A percentile compares a stretch with the other conserved stretches of the same genome.
These are phyloP conservation scores for Oryzaephilus surinamensis DNA, from an alignment of 1,140 invertebrate species.

Conservation along the genomic window DNA sequence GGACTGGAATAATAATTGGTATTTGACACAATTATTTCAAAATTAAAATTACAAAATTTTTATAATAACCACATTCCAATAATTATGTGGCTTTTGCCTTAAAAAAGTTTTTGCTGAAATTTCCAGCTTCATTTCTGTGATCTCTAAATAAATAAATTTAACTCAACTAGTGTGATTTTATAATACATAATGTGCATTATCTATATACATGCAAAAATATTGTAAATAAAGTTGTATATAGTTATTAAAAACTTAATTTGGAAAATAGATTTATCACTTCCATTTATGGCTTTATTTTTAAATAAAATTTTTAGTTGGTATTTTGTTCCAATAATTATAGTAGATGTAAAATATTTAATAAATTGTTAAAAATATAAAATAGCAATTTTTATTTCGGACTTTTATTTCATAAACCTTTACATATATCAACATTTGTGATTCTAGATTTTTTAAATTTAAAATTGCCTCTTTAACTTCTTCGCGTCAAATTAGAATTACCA, in stretches of 20 bases:
- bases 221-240: constrained; percentile 14
- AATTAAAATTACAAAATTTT: too few species aligned
- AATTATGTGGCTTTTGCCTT: constrained; percentile 9
- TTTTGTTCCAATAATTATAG: too few species aligned
- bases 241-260: constrained; percentile 12
- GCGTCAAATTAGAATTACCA: too few species aligned
- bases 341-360: too few species aligned
- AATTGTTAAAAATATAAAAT: too few species aligned
- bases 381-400: too few species aligned
- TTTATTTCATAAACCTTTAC: too few species aligned
- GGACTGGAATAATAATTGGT: constrained; percentile 24
- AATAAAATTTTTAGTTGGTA: constrained; percentile 1
- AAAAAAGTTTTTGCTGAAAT: constrained; percentile 10
- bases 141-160: constrained; percentile 32
- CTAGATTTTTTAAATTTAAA: too few species aligned
- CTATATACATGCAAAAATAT: constrained; percentile 7
- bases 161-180: constrained; percentile 34
- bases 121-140: constrained; percentile 36
- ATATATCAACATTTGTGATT: too few species aligned
- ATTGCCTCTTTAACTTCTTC: too few species aligned
- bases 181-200: constrained; percentile 13
- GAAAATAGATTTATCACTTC: constrained; percentile 8
- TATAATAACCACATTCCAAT: constrained; percentile 14
- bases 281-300: constrained; percentile 15
- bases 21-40: too few species aligned